Conservation (phyloP, 1,140 invertebrate species). For the Acromyrmex echinatior region DNA sequence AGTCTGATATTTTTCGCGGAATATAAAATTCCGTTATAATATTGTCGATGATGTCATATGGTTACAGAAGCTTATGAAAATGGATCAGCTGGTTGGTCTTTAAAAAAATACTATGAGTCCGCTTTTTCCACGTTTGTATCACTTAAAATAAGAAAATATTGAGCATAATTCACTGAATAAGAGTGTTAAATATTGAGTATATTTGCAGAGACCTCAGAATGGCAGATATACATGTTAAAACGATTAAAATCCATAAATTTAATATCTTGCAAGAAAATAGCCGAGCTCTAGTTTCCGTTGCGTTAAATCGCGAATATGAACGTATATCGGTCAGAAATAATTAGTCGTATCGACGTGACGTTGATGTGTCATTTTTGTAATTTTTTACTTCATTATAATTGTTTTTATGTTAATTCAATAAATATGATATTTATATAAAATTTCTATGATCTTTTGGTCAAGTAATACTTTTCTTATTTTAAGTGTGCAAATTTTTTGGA, state of each 20-base stretch:
- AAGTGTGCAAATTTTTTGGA: too few relatives aligned
- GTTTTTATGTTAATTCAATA: too few relatives aligned
- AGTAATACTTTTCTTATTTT: too few relatives aligned
- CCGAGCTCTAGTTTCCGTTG: neutral
- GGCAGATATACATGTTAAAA: neutral
- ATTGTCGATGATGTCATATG: neutral
- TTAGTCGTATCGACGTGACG: too few relatives aligned
- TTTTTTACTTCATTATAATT: too few relatives aligned
- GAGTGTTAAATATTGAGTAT: neutral
- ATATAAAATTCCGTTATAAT: constrained; percentile 15
- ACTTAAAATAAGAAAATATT: neutral
- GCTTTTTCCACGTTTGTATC: neutral
- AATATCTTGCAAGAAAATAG: neutral
- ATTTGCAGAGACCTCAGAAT: neutral
- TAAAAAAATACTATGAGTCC: neutral
- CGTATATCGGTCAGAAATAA: too few relatives aligned
- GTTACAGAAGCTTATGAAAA: neutral
- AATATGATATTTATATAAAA: too few relatives aligned
- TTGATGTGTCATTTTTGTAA: too few relatives aligned
- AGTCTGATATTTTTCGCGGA: neutral
- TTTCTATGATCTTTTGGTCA: too few relatives aligned
- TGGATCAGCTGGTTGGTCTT: neutral
- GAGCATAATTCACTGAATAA: neutral
- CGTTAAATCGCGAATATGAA: neutral
- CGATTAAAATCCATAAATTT: neutral